A percentile compares a stretch with the other conserved stretches of the same genome.
Conservation (phyloP, 2,888 invertebrate species). For the Meandrusa payeni region DNA sequence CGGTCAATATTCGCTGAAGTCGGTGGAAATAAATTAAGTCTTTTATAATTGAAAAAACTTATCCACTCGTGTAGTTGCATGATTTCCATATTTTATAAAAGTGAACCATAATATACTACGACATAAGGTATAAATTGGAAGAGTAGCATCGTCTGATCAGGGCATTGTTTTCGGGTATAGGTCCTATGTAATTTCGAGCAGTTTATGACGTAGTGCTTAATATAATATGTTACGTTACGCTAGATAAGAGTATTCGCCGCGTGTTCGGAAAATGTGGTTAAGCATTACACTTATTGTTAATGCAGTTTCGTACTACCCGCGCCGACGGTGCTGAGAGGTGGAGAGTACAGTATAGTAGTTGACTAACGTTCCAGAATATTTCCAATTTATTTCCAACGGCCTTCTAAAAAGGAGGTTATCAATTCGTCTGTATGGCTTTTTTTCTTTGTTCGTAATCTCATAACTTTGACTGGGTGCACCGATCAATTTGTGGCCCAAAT, state of each 20-base stretch:
- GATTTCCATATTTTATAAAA: constrained; percentile 43
- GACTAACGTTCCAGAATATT: too few species aligned
- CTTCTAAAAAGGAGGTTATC: too few species aligned
- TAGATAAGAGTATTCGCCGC: constrained; percentile 41
- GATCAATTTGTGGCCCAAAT: too few species aligned
- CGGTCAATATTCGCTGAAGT: constrained; percentile 31
- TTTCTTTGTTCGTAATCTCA: too few species aligned
- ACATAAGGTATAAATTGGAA: constrained; percentile 40
- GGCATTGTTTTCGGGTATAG: constrained; percentile 74
- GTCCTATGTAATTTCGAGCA: constrained; percentile 68
- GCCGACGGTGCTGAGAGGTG: too few species aligned
- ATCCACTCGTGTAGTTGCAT: constrained; percentile 73
- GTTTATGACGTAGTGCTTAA: constrained; percentile 67
- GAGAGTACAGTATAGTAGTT: too few species aligned
- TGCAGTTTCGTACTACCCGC: constrained; percentile 6
- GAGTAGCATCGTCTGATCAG: constrained; percentile 38
- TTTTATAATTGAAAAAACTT: constrained; percentile 73
- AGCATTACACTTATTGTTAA: constrained; percentile 10
- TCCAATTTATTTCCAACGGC: too few species aligned
- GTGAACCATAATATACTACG: constrained; percentile 39
- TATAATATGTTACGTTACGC: constrained; percentile 59
- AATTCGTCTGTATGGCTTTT: too few species aligned
- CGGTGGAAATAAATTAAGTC: constrained; percentile 53
- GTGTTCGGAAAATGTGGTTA: constrained; percentile 8
- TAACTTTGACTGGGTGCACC: too few species aligned